A percentile compares a stretch with the other conserved stretches of the same genome.
Conservation (phyloP, 2,113 vertebrate genomes). For the Heterotilapia buettikoferi region DNA sequence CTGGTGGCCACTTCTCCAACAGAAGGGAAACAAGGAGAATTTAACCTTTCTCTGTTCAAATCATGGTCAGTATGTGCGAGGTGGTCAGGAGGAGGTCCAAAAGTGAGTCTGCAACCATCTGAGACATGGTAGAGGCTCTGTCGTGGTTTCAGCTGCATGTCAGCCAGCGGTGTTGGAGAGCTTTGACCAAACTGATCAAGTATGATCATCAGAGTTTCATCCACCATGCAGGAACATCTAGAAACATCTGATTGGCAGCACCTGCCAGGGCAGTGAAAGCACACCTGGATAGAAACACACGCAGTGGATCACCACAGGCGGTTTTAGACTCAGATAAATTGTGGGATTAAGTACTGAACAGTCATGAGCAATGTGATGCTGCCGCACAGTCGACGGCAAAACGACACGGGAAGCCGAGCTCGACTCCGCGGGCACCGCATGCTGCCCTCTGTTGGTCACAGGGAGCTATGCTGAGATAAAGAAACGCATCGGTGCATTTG, state of each 20-base stretch:
- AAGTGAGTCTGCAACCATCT: neutral
- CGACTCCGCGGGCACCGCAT: neutral
- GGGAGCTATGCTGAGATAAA: neutral
- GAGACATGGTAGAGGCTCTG: neutral
- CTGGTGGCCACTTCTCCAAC: neutral
- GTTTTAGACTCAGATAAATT: neutral
- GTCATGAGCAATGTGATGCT: neutral
- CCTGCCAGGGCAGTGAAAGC: neutral
- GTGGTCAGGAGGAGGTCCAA: neutral
- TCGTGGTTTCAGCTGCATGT: neutral
- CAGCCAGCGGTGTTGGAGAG: neutral
- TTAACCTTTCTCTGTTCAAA: neutral
- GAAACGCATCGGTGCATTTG: neutral
- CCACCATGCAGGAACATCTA: neutral
- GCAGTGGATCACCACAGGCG: neutral
- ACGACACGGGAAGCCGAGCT: neutral
- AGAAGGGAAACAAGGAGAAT: neutral
- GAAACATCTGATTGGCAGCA: neutral
- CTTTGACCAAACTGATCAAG: neutral
- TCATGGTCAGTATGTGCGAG: neutral
- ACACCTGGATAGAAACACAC: neutral
- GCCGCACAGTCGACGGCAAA: neutral
- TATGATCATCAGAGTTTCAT: neutral
- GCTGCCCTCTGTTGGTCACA: neutral
- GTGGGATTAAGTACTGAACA: neutral